Base-by-base conservation (phyloP, 2,113 vertebrate genomes). In the Paramormyrops kingsleyae region DNA sequence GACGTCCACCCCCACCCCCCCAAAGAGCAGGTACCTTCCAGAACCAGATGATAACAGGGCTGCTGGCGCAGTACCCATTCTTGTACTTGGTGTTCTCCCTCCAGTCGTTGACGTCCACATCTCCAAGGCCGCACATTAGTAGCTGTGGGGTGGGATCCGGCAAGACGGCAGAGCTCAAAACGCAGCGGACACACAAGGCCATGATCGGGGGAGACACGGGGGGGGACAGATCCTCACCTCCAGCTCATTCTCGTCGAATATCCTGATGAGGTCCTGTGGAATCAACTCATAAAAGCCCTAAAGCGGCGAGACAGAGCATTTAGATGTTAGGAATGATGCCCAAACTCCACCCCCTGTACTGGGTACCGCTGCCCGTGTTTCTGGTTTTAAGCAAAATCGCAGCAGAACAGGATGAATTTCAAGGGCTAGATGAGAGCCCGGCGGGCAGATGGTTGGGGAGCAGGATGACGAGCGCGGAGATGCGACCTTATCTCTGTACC, bases 231-330 rank as follows among this genome's bases (percentile, higher is more conserved):
- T 87, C 90, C 96, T 95, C 95, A 99, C 99, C 97, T 99, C 99
- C 1, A 99, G 94, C 90, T 99, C 99, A 90, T 99, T 99, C 95
- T 99, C 99, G 94, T 99, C 99, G 90, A 99, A 99, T 93, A 99
- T 99, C 96, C 97, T 99, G 92, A 99, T 99, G 91, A 99, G 96
- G 93, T 99, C 98, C 91, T 96, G 97, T 7, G 98, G 97, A 93
- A 99, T 98, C 88, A 99, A 94, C 94, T 99, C 99, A 95, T 98
- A 99, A 95, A 99, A 99, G 5, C 98, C 98, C 99, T 99, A 88
- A 0, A 88, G 87, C 47, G 7, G 91, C 92, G 83, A 93, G 86
- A 90, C 90, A 88, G 21, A 92, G 44, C 89, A 70, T 59, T 27
- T 13, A 35, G 7, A 27, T 35, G 47, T 9, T 31, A 21, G 21